phyloP scores from a whole-genome alignment of 2,888 invertebrate species.

The Trachelus iudaicus region DNA sequence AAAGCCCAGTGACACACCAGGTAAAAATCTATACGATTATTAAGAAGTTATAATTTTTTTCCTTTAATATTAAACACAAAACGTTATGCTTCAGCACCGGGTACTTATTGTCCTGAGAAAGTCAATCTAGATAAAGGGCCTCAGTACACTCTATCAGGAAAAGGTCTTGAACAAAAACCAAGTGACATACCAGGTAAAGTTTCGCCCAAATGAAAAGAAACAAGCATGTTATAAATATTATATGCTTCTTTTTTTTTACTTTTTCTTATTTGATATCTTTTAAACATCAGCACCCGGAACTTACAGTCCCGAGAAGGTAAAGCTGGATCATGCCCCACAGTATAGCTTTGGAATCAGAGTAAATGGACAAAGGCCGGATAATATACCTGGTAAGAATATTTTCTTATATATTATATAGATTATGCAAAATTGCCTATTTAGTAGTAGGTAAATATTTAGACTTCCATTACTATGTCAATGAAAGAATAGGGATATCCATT shows the following conservation, averaged over 20 bases:
- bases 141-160: slow-evolving; percentile 48
- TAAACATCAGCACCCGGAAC: slow-evolving; percentile 22
- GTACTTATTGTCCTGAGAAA: slow-evolving; percentile 53
- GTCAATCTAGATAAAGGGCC: slow-evolving; percentile 46
- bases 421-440: no score
- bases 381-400: slow-evolving; percentile 27
- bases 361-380: slow-evolving; percentile 15
- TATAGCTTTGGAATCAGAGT: slow-evolving; percentile 65
- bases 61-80: background rate
- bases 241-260: no score
- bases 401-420: no score
- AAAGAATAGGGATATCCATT: no score
- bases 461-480: no score
- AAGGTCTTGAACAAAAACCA: slow-evolving; percentile 34
- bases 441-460: no score
- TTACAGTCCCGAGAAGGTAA: slow-evolving; percentile 59
- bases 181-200: slow-evolving; percentile 55
- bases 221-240: no score
- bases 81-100: slow-evolving; percentile 43
- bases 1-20: slow-evolving; percentile 74
- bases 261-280: background rate
- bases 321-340: slow-evolving; percentile 71
- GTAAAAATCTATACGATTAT: slow-evolving; percentile 50
- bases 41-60: background rate
- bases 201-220: no score